Base-by-base conservation (phyloP, 2,888 invertebrate species). In the Polydrusus pterygomalis region DNA sequence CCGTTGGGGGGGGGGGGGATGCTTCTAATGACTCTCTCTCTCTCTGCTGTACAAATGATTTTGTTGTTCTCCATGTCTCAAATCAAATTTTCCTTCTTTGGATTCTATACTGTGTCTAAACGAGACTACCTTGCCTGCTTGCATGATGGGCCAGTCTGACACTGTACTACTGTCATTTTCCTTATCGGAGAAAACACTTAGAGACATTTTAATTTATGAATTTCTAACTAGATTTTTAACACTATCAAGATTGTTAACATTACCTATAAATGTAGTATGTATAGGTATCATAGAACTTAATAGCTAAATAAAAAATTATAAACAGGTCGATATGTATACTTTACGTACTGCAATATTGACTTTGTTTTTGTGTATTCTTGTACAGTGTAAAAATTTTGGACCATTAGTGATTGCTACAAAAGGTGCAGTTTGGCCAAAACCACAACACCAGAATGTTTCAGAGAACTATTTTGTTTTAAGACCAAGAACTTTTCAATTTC, bases 351-450 rank as follows among this genome's bases (percentile, higher is more conserved):
- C 11, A 38, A 40, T 60, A n/a, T 34, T 60, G 15, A 17, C 18
- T 10, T 1, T 38, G 11, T 11, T 60, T 38, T 8, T 60, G 1
- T 60, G 40, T 11, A 6, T 38, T 38, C 9, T 10, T 13, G 43
- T 20, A 18, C 11, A 54, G 18, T 17, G 38, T 15, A 1, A 10
- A 10, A 84, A 88, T 45, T 85, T 89, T 13, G 91, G 91, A 0
- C 89, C 91, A 0, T 85, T 83, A 83, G 89, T 90, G 13, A 87
- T 85, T 0, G 88, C 92, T 0, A 92, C 92, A 0, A 88, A 89
- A 75, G 94, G 94, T 0, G 90, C 91, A 85, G 90, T 92, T 0
- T 94, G 94, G 94, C 94, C 94, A 0, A 87, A 90, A 82, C 93
- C 93, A 0, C 90, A 90, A 77, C 80, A 87, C 1, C 90, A 91